These are phyloP conservation scores for Damaliscus lunatus DNA, from an alignment of 2,113 vertebrate genomes.

Conservation along the genomic window DNA sequence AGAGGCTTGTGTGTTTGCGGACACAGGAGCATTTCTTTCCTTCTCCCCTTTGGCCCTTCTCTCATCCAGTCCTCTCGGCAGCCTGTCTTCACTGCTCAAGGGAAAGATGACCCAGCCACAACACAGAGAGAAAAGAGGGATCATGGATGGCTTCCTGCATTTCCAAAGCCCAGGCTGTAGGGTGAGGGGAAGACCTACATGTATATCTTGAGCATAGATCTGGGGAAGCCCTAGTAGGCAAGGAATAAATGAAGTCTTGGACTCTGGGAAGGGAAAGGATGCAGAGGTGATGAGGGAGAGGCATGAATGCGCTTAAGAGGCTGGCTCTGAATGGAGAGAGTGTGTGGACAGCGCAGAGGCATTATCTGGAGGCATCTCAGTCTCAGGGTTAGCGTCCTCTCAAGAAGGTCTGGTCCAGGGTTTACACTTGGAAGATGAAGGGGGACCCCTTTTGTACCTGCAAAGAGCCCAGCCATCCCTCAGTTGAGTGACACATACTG, in stretches of 20 bases:
- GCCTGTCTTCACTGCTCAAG: not conserved
- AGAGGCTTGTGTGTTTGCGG: not conserved
- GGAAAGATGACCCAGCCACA: too few relatives aligned
- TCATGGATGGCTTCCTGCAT: rapidly evolving
- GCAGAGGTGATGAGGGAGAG: not conserved
- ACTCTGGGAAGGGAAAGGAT: not conserved
- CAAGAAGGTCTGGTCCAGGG: too few relatives aligned
- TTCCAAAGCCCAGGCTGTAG: not conserved
- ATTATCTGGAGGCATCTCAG: rapidly evolving
- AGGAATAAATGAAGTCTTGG: not conserved
- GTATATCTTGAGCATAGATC: not conserved
- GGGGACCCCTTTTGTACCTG: not conserved
- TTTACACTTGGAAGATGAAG: too few relatives aligned
- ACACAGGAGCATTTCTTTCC: not conserved
- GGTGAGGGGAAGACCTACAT: not conserved
- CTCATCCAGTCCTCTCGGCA: not conserved
- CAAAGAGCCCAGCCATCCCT: not conserved
- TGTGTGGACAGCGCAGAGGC: not conserved
- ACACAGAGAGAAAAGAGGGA: not conserved
- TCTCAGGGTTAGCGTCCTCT: not conserved
- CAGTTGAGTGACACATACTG: rapidly evolving
- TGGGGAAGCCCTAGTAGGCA: not conserved
- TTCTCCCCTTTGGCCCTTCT: not conserved
- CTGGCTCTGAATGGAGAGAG: not conserved
- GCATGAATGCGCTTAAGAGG: not conserved